Base-by-base conservation (phyloP, 1,140 invertebrate species). In the Leucophenga varia region DNA sequence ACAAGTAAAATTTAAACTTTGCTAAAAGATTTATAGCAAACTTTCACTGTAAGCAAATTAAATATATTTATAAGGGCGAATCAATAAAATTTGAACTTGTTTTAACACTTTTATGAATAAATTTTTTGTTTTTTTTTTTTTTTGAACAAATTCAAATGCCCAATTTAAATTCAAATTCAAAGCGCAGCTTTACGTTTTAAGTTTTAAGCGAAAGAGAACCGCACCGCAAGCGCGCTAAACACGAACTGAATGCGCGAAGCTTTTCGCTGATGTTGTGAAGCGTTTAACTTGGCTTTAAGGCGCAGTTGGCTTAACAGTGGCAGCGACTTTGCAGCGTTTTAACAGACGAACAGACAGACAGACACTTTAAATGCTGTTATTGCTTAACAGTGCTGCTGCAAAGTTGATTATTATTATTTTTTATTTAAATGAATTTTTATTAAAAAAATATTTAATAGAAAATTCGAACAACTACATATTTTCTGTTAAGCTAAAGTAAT, bases 211-310 rank as follows among this genome's bases (percentile, higher is more conserved):
- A 64, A 32, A 60, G 57, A 52, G 57, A 69, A 69, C 65, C 65
- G 64, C 65, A 69, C 65, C 65, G 64, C 65, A 69, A 61, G 65
- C 65, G 65, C 59, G 61, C 65, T 69, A 58, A 64, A 69, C 65
- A 55, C 65, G 65, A 69, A 69, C 65, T 69, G 65, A 69, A 64
- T 61, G 54, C 57, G 51, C 43, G 51, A 47, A 60, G 47, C 43
- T 54, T 34, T 28, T 30, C 39, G 36, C 32, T 31, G 47, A 17
- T 43, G 58, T 54, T 43, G 45, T 55, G 49, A 58, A 52, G 36
- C 28, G 43, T 16, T 7, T 12, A 6, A 28, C 25, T 14, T 5
- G 16, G 32, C 25, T 28, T 28, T 7, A 34, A 31, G 40, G 51
- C 31, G 49, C n/a, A n/a, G n/a, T n/a, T n/a, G n/a, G n/a, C n/a